Base-by-base conservation (phyloP, 2,888 invertebrate species). In the Gasteruption jaculator region DNA sequence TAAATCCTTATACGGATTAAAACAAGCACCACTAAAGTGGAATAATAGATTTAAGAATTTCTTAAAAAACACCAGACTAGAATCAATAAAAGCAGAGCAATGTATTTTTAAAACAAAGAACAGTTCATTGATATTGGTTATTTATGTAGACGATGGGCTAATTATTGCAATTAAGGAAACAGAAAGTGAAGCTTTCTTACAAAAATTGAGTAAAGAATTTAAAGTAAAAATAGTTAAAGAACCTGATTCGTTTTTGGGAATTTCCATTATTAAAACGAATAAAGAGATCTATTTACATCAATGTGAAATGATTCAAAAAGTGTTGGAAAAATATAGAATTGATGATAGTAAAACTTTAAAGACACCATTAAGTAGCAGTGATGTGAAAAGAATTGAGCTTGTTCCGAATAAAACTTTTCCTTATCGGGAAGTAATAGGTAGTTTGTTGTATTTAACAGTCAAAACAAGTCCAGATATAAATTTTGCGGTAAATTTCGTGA, bases 61-160 rank as follows among this genome's bases (percentile, higher is more conserved):
- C 18, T 1, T 32, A 11, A 43, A 29, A 26, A 19, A 26, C 21
- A 31, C 32, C 15, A 12, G 11, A 2, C 21, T 41, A 8, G 15
- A 34, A 34, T 3, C 33, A 20, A 25, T 41, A 16, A 15, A 19
- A 8, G 16, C 41, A 14, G 41, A 41, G 27, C 27, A n/a, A 6
- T 35, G 41, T 11, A 35, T 41, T 1, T 35, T 41, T 8, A 35
- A 35, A 29, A 24, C 20, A 2, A 16, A 27, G 10, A 22, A 22
- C 8, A 25, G 29, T 16, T 6, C 22, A 11, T 18, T 35, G 12
- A 41, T 35, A 8, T 16, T 35, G 35, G 41, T 30, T 29, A 3
- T 41, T 3, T 35, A 41, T 16, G 41, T 41, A 20, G 41, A 41
- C 18, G 41, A 35, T 15, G 34, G 41, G 12, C 22, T 41, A 29